Conservation (phyloP, 2,797 vertebrate species). For the Lepilemur ruficaudatus region DNA sequence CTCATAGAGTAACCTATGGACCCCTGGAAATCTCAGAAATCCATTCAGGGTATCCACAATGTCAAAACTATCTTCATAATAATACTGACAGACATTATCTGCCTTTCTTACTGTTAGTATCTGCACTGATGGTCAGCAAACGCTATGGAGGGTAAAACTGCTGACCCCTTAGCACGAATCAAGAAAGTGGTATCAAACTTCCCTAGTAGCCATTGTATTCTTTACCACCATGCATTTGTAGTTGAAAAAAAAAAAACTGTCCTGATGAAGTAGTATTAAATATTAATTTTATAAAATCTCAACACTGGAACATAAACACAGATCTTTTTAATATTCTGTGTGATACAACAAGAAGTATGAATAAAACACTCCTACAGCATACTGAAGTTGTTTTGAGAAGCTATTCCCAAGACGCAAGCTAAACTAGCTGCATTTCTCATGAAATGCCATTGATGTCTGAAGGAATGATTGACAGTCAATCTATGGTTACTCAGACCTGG, state of each 20-base stretch:
- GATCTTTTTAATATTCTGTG: neutral
- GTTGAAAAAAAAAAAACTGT: neutral
- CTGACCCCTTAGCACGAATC: neutral
- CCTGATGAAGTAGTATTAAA: neutral
- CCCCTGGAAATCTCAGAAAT: neutral
- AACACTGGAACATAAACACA: neutral
- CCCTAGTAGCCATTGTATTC: neutral
- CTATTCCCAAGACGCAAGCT: neutral
- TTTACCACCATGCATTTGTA: neutral
- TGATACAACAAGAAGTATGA: neutral
- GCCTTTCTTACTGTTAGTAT: neutral
- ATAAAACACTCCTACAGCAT: neutral
- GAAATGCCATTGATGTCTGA: neutral
- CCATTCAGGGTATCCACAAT: neutral
- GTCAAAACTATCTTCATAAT: neutral
- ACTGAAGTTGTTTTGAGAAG: neutral
- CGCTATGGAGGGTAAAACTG: neutral
- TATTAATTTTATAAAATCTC: neutral
- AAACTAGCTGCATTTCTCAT: neutral
- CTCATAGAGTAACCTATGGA: neutral
- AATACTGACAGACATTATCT: neutral
- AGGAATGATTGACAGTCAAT: neutral
- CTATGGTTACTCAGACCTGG: neutral
- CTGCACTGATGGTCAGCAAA: neutral
- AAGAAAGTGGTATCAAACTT: neutral